Conservation (phyloP, 1,140 invertebrate genomes). For the Drosophila ficusphila region DNA sequence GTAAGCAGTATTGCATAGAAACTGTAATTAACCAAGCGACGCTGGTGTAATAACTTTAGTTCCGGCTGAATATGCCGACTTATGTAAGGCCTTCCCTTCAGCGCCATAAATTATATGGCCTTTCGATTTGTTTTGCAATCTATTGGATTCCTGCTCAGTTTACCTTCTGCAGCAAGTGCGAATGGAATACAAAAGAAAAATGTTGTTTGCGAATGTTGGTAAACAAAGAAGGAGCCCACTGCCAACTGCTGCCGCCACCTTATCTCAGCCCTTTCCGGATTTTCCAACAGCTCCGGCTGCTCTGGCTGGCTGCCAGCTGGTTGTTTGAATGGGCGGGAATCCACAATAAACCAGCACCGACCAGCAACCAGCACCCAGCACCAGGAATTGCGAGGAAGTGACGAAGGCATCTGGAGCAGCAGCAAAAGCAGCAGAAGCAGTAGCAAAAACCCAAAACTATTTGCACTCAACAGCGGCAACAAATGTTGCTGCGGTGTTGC, state of each 20-base stretch:
- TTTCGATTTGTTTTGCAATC: slow-evolving; percentile 52
- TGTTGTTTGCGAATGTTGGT: slow-evolving; percentile 58
- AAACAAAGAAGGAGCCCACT: slow-evolving; percentile 53
- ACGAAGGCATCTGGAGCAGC: slow-evolving; percentile 30
- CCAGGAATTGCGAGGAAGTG: slow-evolving; percentile 22
- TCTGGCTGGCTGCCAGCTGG: slow-evolving; percentile 65
- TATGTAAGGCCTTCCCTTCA: neutral
- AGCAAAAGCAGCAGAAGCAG: no score
- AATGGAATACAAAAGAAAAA: slow-evolving; percentile 39
- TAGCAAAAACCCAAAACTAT: slow-evolving; percentile 76
- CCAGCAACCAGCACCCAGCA: no score
- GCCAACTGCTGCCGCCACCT: slow-evolving; percentile 5
- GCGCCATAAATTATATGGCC: slow-evolving; percentile 26
- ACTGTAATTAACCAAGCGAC: neutral
- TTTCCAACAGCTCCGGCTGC: slow-evolving; percentile 17
- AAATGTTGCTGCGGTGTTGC: slow-evolving; percentile 51
- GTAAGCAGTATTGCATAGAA: neutral
- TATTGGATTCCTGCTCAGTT: slow-evolving; percentile 35
- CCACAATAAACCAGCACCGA: slow-evolving; percentile 40
- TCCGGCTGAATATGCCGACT: neutral
- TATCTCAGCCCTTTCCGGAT: neutral
- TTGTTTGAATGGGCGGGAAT: slow-evolving; percentile 28
- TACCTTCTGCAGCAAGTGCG: slow-evolving; percentile 54
- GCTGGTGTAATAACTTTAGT: neutral
- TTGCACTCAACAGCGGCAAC: slow-evolving; percentile 62